Conservation (phyloP, 92 coral and sea anemone species). For the Paramuricea clavata region DNA sequence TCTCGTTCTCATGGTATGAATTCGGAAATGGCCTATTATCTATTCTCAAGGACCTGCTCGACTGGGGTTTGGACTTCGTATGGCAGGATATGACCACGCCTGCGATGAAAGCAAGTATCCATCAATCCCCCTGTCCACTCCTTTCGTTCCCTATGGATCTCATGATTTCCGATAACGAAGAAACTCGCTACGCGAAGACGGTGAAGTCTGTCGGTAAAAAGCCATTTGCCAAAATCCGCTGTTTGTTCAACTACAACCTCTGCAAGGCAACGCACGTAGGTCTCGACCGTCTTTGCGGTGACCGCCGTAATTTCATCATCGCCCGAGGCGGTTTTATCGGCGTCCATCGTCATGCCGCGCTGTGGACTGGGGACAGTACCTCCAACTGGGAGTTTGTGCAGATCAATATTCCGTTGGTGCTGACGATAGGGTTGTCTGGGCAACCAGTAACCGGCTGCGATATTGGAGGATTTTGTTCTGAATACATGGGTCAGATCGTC, state of each 20-base stretch:
- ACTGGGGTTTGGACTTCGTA: slow-evolving; percentile 84
- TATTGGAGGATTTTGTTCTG: slow-evolving; percentile 79
- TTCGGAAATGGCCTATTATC: background rate
- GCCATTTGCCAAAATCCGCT: slow-evolving; percentile 83
- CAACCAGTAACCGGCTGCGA: slow-evolving; percentile 85
- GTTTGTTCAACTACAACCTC: slow-evolving; percentile 75
- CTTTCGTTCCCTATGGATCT: slow-evolving; percentile 83
- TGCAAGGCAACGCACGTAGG: slow-evolving; percentile 80
- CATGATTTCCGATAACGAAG: slow-evolving; percentile 77
- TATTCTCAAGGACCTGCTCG: slow-evolving; percentile 59
- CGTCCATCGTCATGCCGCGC: slow-evolving; percentile 77
- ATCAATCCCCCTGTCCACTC: slow-evolving; percentile 75
- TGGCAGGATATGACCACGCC: slow-evolving; percentile 92
- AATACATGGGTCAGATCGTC: slow-evolving; percentile 74
- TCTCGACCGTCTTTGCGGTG: slow-evolving; percentile 67
- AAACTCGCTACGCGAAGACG: slow-evolving; percentile 57
- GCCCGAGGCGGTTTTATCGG: slow-evolving; percentile 87
- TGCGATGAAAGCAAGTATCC: slow-evolving; percentile 83
- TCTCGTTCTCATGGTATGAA: too few species aligned
- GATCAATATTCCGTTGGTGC: slow-evolving; percentile 78
- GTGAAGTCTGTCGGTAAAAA: slow-evolving; percentile 52
- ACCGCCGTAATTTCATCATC: slow-evolving; percentile 75
- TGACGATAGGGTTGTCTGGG: slow-evolving; percentile 76
- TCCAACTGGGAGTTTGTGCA: slow-evolving; percentile 82
- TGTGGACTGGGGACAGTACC: slow-evolving; percentile 87